These are phyloP conservation scores for Shinisaurus crocodilurus DNA, from an alignment of 2,113 vertebrate genomes.

Conservation along the genomic window DNA sequence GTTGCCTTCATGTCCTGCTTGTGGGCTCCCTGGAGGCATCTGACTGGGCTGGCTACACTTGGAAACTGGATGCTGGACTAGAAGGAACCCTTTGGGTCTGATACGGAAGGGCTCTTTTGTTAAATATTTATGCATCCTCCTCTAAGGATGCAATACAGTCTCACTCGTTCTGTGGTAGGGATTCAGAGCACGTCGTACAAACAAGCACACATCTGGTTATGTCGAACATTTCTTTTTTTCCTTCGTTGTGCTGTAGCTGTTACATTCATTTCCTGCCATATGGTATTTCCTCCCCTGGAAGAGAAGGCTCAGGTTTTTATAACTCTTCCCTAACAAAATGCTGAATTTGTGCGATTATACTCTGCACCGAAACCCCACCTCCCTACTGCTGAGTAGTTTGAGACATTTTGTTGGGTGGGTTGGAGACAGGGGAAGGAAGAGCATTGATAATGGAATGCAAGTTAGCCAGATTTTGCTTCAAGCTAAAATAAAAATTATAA, in stretches of 20 bases:
- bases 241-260: too few relatives aligned
- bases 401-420: not conserved
- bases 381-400: not conserved
- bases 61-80: too few relatives aligned
- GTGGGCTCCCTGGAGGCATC: too few relatives aligned
- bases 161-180: not conserved
- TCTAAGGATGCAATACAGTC: not conserved
- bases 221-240: not conserved
- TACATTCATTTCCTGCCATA: not conserved
- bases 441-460: not conserved
- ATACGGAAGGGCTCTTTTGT: not conserved
- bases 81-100: too few relatives aligned
- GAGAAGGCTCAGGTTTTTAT: not conserved
- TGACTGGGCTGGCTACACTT: too few relatives aligned
- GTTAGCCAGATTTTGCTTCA: not conserved
- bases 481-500: not conserved
- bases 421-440: not conserved
- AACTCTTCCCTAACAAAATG: not conserved
- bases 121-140: not conserved
- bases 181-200: not conserved
- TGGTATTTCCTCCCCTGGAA: not conserved
- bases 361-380: too few relatives aligned
- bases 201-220: not conserved
- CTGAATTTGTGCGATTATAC: not conserved
- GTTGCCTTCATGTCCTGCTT: too few relatives aligned